Evolutionary conservation across 2,888 invertebrate genomes (phyloP), one percentile per base, ranked within the genome.

Genomic region (Melikaiella ostensackeni): DNA sequence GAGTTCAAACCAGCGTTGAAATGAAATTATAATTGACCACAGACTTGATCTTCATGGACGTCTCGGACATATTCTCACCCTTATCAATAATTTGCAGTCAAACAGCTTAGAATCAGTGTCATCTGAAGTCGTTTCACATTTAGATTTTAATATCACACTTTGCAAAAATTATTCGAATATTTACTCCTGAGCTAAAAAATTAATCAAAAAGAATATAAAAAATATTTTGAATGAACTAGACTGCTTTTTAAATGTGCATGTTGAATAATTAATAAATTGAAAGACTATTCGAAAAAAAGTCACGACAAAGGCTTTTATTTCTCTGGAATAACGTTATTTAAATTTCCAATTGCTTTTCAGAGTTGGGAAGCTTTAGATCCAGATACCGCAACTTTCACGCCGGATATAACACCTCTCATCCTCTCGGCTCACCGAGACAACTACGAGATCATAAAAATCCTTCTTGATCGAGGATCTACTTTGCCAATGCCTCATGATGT

Each of bases 381-480:
- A 79, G 97, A 98, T 90, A 97, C 97, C 78, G 97, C 97, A 55
- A 98, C 98, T 42, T 98, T 99, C 93, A 99, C 99, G 19, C 97
- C 98, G 3, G 99, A 99, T 92, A 98, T 99, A 90, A 98, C 98
- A 6, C 99, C 99, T 19, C 94, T 99, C 85, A 98, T 98, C 89
- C 94, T 99, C 88, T 98, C 99, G 30, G 98, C 99, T 79, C 99
- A 99, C 92, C 94, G 98, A 82, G 98, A 99, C 93, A 99, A 99
- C 93, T 99, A 99, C 92, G 99, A 99, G 94, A 99, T 99, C 91
- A 98, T 99, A 91, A 99, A 99, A 93, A 96, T 99, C 89, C 94
- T 99, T 80, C 93, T 99, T 88, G 99, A 99, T 93, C 95, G 98
- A 80, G 99, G 99, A 75, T 98, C 98, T 64, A 95, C 96, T 78